Evolutionary conservation across 1,140 invertebrate species (phyloP).

Genomic region (Dolichoris vasculosae): DNA sequence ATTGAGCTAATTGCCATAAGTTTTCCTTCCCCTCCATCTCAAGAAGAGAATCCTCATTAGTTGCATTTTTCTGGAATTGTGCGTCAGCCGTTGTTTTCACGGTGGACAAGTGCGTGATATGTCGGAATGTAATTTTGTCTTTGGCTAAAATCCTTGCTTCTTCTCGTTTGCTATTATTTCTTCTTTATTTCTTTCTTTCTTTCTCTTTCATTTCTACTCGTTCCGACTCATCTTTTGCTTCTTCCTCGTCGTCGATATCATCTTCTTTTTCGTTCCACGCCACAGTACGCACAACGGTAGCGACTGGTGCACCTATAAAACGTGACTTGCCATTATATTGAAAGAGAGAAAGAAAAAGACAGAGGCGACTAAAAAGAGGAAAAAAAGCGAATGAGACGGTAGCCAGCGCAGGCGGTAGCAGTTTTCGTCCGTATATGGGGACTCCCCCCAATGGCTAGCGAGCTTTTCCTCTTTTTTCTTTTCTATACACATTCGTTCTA

Average conservation of each 20-base stretch:
- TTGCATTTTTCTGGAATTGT: slow-evolving; percentile 35
- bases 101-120: slow-evolving; percentile 32
- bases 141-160: slow-evolving; percentile 36
- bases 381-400: neutral
- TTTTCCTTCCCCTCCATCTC: neutral
- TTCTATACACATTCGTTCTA: neutral
- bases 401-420: slow-evolving; percentile 26
- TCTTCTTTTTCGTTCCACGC: slow-evolving; percentile 31
- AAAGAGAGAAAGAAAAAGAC: slow-evolving; percentile 26
- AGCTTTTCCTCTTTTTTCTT: slow-evolving; percentile 39
- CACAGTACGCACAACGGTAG: slow-evolving; percentile 31
- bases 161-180: neutral
- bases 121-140: slow-evolving; percentile 53
- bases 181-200: slow-evolving; percentile 13
- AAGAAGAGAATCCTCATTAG: slow-evolving; percentile 44
- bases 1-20: slow-evolving; percentile 40
- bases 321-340: slow-evolving; percentile 43
- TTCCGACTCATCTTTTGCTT: slow-evolving; percentile 31
- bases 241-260: slow-evolving; percentile 15
- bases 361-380: neutral
- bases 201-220: neutral
- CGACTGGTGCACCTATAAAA: slow-evolving; percentile 52
- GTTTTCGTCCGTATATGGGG: slow-evolving; percentile 43
- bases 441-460: slow-evolving; percentile 2
- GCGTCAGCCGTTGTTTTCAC: slow-evolving; percentile 13